phyloP scores from a whole-genome alignment of 1,140 invertebrate species.

The Zaprionus camerounensis region DNA sequence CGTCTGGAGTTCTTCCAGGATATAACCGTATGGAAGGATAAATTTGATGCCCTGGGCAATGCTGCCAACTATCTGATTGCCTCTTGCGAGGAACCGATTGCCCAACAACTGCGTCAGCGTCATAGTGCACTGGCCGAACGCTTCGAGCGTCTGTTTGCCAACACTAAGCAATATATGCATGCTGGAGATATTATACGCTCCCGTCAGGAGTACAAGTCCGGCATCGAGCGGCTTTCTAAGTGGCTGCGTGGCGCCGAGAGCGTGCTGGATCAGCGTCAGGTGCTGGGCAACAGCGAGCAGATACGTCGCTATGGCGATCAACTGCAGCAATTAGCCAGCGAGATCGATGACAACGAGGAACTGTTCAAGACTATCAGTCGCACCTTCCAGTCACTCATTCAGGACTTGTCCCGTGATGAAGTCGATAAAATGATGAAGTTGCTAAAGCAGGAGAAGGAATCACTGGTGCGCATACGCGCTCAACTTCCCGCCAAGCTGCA shows the following conservation, averaged over 20 bases:
- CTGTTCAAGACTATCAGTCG: conserved; percentile 95
- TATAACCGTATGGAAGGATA: conserved; percentile 95
- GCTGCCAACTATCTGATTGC: conserved; percentile 95
- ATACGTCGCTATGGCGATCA: conserved; percentile 92
- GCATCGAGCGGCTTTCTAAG: conserved; percentile 90
- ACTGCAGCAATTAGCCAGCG: conserved; percentile 90
- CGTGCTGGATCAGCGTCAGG: conserved; percentile 87
- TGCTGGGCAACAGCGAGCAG: conserved; percentile 90
- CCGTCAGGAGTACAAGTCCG: conserved; percentile 91
- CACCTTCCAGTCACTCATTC: conserved; percentile 95
- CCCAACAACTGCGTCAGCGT: conserved; percentile 90
- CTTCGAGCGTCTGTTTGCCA: conserved; percentile 93
- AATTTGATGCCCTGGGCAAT: conserved; percentile 92
- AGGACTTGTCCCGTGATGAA: conserved; percentile 94
- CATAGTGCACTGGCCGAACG: conserved; percentile 89
- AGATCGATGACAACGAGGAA: conserved; percentile 94
- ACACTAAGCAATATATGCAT: conserved; percentile 93
- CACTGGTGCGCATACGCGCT: conserved; percentile 92
- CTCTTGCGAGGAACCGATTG: conserved; percentile 92
- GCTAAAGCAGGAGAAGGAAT: conserved; percentile 95
- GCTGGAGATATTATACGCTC: conserved; percentile 93
- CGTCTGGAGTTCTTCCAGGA: conserved; percentile 96
- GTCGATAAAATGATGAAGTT: conserved; percentile 95
- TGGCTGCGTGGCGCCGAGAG: conserved; percentile 93
- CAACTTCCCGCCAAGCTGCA: conserved; percentile 92